Evolutionary conservation across 1,140 invertebrate species (phyloP), one percentile per base, ranked within the genome.

Genomic region (Galendromus occidentalis): DNA sequence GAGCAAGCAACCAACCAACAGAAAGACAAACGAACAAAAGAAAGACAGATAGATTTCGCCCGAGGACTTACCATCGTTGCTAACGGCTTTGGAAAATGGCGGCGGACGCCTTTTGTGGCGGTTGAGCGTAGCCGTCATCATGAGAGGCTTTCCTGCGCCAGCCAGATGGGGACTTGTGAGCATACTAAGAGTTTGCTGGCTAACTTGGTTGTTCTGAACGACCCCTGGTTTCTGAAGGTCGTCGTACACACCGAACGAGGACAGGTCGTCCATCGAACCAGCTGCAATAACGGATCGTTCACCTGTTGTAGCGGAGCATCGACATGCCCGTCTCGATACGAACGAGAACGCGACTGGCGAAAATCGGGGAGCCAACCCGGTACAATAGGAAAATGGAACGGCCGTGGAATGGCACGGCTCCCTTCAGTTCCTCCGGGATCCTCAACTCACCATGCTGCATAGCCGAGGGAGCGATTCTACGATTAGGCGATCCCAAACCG

Each of bases 171-270:
- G 51, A 59, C 33, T 25, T 17, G 51, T 33, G 22, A 59, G 51
- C 51, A 59, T 33, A 25, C 51, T 59, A 4, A 59, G 51, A 25
- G 51, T 59, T 33, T 59, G 51, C 51, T 59, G 51, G 22, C 51
- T 59, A 25, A 59, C 51, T 33, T 59, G 51, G n/a, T 59, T 59
- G 25, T 25, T 29, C 14, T 25, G 51, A 25, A 59, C 51, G 22
- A 25, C 51, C 25, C 51, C 51, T 1, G 51, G 51, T 22, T 59
- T 59, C 22, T 59, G 51, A 17, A 59, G 33, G 33, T 59, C 51
- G 22, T 59, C 51, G 51, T 59, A 59, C 12, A 59, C 51, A 29
- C 51, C 51, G 51, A 59, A 59, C 22, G 51, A 59, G 6, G 51
- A 59, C 22, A 59, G 51, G 22, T 59, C 51, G 20, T 59, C 51